phyloP scores from a whole-genome alignment of 2,797 vertebrate species.

The Sternotherus odoratus region DNA sequence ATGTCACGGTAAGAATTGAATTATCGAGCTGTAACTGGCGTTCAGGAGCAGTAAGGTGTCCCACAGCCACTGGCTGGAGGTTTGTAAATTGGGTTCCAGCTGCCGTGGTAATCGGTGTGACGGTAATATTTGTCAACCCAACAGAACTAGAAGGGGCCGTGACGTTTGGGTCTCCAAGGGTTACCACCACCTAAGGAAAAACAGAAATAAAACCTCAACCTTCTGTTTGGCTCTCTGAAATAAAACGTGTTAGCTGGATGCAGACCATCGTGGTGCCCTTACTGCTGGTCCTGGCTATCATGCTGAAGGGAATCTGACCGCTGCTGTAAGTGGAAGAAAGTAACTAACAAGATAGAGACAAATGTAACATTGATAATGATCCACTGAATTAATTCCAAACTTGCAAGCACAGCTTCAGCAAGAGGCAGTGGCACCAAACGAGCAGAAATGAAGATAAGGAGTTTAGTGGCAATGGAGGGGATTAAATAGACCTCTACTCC shows the following conservation, averaged over 20 bases:
- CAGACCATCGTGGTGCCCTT: rapidly evolving
- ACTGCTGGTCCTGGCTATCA: neutral
- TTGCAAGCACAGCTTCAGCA: neutral
- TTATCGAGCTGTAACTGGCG: constrained; percentile 94
- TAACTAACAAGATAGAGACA: neutral
- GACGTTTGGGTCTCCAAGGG: constrained; percentile 88
- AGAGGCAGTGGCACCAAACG: neutral
- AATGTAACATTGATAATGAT: neutral
- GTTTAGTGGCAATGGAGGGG: neutral
- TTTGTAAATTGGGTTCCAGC: constrained; percentile 92
- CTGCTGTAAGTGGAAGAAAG: neutral
- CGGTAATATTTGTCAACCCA: constrained; percentile 93
- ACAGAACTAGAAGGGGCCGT: constrained; percentile 88
- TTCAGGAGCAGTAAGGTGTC: constrained; percentile 88
- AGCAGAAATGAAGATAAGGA: neutral
- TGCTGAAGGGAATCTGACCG: neutral
- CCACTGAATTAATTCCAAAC: neutral
- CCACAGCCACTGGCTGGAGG: constrained; percentile 93
- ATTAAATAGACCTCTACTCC: neutral
- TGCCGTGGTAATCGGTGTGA: constrained; percentile 90
- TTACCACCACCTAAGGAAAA: constrained; percentile 92
- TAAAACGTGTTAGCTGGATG: neutral
- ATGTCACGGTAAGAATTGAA: constrained; percentile 97
- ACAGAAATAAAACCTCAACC: neutral
- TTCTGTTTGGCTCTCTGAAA: rapidly evolving